Conservation (phyloP, 2,888 invertebrate genomes). For the Rotaria macrura region DNA sequence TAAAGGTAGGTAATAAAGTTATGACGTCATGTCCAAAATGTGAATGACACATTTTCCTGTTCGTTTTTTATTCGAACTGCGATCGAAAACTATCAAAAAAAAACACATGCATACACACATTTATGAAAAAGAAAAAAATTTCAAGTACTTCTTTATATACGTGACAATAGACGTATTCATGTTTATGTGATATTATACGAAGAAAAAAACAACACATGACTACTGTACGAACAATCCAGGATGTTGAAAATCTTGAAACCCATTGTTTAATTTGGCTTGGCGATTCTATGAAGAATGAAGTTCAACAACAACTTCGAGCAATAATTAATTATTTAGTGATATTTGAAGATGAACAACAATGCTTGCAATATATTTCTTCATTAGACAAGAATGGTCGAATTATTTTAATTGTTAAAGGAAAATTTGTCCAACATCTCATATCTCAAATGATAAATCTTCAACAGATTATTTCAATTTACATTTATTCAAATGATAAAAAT, state of each 20-base stretch:
- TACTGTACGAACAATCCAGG: not conserved
- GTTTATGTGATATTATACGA: no score
- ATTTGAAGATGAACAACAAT: not conserved
- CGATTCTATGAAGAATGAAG: not conserved
- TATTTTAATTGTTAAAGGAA: not conserved
- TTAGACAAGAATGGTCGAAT: not conserved
- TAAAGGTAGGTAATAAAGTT: no score
- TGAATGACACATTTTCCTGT: no score
- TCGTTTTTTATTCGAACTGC: no score
- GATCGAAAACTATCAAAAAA: no score
- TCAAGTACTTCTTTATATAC: no score
- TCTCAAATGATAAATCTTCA: not conserved
- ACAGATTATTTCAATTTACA: not conserved
- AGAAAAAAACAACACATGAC: not conserved
- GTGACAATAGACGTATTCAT: no score
- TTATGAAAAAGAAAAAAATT: no score
- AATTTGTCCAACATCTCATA: not conserved
- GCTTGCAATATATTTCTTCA: not conserved
- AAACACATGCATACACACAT: no score
- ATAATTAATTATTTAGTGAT: not conserved
- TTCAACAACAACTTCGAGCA: not conserved
- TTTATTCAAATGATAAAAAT: not conserved
- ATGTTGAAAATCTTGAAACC: not conserved
- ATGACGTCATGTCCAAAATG: no score
- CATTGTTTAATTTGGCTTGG: not conserved